These are phyloP conservation scores for Brachymystax lenok DNA, from an alignment of 2,797 vertebrate genomes.

Conservation along the genomic window DNA sequence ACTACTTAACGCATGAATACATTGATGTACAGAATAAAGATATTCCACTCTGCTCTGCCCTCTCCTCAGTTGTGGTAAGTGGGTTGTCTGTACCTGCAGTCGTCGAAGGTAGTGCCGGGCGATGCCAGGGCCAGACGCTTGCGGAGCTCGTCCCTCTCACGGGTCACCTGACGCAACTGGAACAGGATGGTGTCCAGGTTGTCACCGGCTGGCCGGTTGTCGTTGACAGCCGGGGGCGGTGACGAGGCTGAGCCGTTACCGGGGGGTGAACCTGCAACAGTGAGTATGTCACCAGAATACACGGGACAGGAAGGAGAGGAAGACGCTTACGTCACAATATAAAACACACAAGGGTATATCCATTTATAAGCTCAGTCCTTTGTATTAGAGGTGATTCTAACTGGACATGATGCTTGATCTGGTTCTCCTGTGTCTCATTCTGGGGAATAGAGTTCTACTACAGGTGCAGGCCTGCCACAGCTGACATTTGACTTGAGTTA, in stretches of 20 bases:
- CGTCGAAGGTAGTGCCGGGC: conserved; percentile 94
- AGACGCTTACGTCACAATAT: neutral
- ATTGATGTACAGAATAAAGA: too few relatives aligned
- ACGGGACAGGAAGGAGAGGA: neutral
- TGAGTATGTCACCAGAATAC: conserved; percentile 48
- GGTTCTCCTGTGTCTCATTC: neutral
- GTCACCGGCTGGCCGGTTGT: conserved; percentile 87
- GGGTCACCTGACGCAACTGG: conserved; percentile 94
- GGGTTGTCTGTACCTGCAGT: conserved; percentile 83
- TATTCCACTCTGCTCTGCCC: too few relatives aligned
- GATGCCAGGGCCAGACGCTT: conserved; percentile 93
- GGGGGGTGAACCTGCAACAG: conserved; percentile 6
- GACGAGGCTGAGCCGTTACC: conserved; percentile 88
- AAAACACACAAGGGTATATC: neutral
- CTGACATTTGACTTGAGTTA: neutral
- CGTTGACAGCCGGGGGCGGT: conserved; percentile 86
- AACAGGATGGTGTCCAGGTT: conserved; percentile 91
- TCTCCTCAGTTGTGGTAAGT: conserved; percentile 11
- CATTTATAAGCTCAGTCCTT: too few relatives aligned
- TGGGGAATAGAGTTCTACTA: neutral
- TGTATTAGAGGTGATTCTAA: neutral
- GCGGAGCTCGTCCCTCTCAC: conserved; percentile 94
- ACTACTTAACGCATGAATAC: too few relatives aligned
- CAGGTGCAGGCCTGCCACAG: neutral
- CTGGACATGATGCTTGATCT: neutral